Conservation (phyloP, 2,113 vertebrate species). For the Pogona vitticeps region DNA sequence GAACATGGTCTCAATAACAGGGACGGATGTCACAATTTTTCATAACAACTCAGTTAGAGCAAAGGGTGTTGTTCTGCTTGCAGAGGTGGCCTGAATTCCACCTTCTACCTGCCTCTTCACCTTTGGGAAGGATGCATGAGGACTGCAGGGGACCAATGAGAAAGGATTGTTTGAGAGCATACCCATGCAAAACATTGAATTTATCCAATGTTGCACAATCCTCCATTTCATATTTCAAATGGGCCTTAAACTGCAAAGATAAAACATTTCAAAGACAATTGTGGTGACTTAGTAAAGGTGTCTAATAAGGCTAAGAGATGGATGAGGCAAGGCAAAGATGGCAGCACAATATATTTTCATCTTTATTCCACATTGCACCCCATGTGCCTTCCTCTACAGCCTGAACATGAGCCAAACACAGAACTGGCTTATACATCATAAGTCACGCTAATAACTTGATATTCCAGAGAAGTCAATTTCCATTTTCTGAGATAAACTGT, state of each 20-base stretch:
- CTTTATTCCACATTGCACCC: neutral
- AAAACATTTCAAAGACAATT: neutral
- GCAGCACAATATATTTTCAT: neutral
- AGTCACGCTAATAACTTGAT: neutral
- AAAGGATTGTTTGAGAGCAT: too few species aligned
- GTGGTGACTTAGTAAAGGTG: neutral
- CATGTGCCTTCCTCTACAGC: neutral
- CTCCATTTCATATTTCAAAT: neutral
- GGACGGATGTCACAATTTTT: too few species aligned
- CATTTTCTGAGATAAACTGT: neutral
- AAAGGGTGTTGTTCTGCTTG: too few species aligned
- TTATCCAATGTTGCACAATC: too few species aligned
- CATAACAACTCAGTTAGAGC: too few species aligned
- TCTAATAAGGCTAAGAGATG: neutral
- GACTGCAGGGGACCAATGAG: too few species aligned
- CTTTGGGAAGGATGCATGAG: too few species aligned
- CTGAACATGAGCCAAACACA: neutral
- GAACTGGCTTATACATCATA: neutral
- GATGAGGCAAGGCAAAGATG: neutral
- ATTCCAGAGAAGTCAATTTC: neutral
- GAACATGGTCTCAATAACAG: too few species aligned
- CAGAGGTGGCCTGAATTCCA: too few species aligned
- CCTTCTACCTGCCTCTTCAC: too few species aligned
- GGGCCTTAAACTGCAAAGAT: neutral
- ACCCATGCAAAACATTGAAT: too few species aligned